Evolutionary conservation across 2,888 invertebrate species (phyloP).

Genomic region (Leistus spinibarbis): DNA sequence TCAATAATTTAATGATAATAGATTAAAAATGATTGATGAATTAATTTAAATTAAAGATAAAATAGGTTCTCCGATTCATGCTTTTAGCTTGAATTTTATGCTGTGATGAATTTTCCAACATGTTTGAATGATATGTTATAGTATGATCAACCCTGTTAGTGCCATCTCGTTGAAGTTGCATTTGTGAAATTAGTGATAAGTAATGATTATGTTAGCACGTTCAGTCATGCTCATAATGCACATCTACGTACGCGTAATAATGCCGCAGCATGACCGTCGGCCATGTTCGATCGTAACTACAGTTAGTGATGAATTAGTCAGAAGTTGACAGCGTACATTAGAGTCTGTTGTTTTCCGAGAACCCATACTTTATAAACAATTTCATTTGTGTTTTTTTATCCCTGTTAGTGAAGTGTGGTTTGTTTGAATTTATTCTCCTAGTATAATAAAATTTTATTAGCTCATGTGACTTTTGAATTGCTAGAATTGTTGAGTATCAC

Average conservation of each 20-base stretch:
- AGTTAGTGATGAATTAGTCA: conserved; percentile 31
- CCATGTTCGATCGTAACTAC: neutral
- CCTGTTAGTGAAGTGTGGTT: conserved; percentile 21
- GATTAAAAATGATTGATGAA: too few species aligned
- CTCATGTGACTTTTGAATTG: conserved; percentile 33
- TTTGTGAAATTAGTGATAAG: neutral
- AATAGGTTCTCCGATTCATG: too few species aligned
- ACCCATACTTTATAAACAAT: conserved; percentile 29
- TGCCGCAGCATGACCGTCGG: neutral
- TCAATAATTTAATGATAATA: too few species aligned
- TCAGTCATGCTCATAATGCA: neutral
- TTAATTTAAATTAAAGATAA: too few species aligned
- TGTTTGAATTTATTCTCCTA: conserved; percentile 31
- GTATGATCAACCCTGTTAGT: too few species aligned
- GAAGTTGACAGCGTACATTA: conserved; percentile 17
- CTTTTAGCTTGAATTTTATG: too few species aligned
- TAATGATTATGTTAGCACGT: neutral
- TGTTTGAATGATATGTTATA: too few species aligned
- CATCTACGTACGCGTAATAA: neutral
- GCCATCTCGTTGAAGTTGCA: neutral
- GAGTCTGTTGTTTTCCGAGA: conserved; percentile 19
- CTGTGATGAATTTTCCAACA: too few species aligned
- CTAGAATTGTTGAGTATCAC: conserved; percentile 33
- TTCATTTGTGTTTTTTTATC: conserved; percentile 18
- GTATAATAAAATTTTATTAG: conserved; percentile 38